Base-by-base conservation (phyloP, 2,797 vertebrate species). In the Trichosurus vulpecula region DNA sequence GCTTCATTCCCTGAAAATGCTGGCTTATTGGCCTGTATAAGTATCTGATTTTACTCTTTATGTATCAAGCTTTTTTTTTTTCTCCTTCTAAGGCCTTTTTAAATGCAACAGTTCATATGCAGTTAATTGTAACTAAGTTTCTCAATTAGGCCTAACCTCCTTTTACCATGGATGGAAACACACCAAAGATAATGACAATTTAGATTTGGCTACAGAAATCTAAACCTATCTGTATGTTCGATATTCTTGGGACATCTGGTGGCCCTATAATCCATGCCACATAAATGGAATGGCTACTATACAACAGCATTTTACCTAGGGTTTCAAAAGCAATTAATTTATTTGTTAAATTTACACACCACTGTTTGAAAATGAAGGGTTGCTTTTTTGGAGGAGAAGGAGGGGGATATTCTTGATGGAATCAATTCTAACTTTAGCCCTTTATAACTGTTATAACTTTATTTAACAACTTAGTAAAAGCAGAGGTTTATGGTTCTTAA, bases 401-500 rank as follows among this genome's bases (percentile, higher is more conserved):
- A 91, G 27, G 92, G 53, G 52, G 96, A 95, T 92, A 66, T 92
- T 97, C 89, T 91, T 94, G n/a, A 54, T 91, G 31, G 93, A 89
- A 97, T 95, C 92, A 96, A 56, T 56, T 98, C 91, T 97, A 95
- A 91, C 51, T 97, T 95, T 74, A 96, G 90, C 87, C 91, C 93
- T 98, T 97, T 93, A 91, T 10, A 94, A 55, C 66, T 97, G 94
- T 96, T 97, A 91, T 95, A 94, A 96, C 91, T 98, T 98, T 97
- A 92, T 97, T 98, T 97, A 97, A 92, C 93, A 96, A 97, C 90
- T 98, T 92, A 95, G 81, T 96, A 92, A 91, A 98, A 96, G 55
- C 93, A 91, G 93, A 96, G 92, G 94, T 55, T 97, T 89, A 95
- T 96, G 94, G 57, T 93, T 98, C n/a, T 97, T 97, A 97, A 96